phyloP scores from a whole-genome alignment of 2,888 invertebrate genomes.

The Fragum sueziense region DNA sequence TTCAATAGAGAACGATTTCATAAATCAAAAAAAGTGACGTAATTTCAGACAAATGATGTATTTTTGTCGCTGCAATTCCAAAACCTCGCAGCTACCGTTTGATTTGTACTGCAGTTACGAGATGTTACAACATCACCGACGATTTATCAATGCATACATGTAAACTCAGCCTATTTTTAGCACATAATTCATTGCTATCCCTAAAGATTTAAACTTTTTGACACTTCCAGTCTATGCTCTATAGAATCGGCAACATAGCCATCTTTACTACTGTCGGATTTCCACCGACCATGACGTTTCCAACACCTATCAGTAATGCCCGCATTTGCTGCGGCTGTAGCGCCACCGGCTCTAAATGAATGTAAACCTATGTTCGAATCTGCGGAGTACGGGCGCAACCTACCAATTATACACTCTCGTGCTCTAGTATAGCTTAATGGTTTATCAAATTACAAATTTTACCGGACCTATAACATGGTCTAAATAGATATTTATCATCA shows the following conservation, averaged over 20 bases:
- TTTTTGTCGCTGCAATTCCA: background rate
- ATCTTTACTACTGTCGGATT: slow-evolving; percentile 23
- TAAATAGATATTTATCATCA: background rate
- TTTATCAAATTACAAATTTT: slow-evolving; percentile 13
- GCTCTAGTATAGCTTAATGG: slow-evolving; percentile 39
- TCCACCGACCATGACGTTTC: slow-evolving; percentile 40
- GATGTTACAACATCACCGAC: background rate
- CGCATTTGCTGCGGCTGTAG: slow-evolving; percentile 31
- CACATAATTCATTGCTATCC: background rate
- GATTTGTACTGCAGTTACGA: background rate
- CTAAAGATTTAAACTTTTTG: slow-evolving; percentile 8
- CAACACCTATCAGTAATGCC: slow-evolving; percentile 35
- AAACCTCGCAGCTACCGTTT: too few relatives aligned
- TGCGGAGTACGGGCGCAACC: background rate
- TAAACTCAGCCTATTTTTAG: too few relatives aligned
- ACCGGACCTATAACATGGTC: slow-evolving; percentile 17
- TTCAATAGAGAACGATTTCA: too few relatives aligned
- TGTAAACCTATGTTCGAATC: slow-evolving; percentile 40
- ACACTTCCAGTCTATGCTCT: slow-evolving; percentile 2
- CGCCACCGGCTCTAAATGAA: slow-evolving; percentile 38
- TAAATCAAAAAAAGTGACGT: background rate
- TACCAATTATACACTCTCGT: slow-evolving; percentile 26
- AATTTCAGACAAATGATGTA: background rate
- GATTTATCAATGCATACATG: too few relatives aligned
- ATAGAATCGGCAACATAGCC: slow-evolving; percentile 10